Evolutionary conservation across 2,113 vertebrate species (phyloP).

Genomic region (Gnathonemus echidnorhynchus): DNA sequence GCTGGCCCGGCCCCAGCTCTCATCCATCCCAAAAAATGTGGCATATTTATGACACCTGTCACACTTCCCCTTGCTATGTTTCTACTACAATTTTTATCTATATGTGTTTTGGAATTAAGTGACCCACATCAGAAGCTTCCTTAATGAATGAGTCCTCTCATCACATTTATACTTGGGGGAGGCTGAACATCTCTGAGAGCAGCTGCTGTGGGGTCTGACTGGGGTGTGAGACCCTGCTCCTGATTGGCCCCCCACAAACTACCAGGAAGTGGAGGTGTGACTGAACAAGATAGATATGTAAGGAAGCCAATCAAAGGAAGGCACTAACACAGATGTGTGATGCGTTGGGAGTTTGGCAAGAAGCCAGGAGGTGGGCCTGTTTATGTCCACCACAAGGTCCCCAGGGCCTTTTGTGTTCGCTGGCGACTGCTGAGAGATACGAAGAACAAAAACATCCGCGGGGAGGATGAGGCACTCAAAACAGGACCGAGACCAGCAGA

Average conservation of each 20-base stretch:
- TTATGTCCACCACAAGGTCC: background rate
- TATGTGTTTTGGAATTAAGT: background rate
- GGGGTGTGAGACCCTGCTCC: background rate
- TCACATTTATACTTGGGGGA: background rate
- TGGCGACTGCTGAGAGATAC: background rate
- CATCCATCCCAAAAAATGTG: background rate
- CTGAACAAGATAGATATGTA: background rate
- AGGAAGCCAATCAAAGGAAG: background rate
- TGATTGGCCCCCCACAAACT: background rate
- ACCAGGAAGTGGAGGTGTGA: background rate
- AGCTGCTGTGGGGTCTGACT: background rate
- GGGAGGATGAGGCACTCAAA: background rate
- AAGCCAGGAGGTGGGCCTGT: background rate
- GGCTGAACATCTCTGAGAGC: background rate
- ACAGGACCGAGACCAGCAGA: background rate
- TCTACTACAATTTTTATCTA: background rate
- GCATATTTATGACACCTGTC: background rate
- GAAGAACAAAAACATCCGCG: background rate
- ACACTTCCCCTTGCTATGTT: background rate
- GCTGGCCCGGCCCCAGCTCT: background rate
- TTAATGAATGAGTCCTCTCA: background rate
- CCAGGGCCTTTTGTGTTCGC: background rate
- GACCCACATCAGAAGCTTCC: background rate
- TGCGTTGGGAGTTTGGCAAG: background rate
- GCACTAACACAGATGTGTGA: background rate